phyloP scores from a whole-genome alignment of 2,113 vertebrate species.

The Gallinago media region DNA sequence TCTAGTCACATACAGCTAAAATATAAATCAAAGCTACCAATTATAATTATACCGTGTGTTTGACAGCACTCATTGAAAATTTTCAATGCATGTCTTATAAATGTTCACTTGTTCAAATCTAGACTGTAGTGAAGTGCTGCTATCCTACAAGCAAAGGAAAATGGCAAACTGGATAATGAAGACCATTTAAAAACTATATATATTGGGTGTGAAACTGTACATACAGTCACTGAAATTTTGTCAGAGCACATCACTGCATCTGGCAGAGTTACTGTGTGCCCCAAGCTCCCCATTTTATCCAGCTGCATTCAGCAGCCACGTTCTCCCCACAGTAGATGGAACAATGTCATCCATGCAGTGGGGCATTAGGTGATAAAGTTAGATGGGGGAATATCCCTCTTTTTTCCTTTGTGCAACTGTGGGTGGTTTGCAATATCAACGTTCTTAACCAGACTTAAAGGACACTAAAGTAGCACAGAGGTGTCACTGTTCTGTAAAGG shows the following conservation, averaged over 20 bases:
- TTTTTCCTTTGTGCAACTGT: not conserved
- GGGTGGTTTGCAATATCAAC: fast-evolving
- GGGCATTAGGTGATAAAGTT: not conserved
- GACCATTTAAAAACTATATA: not conserved
- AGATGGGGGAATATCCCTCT: not conserved
- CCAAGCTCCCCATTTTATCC: fast-evolving
- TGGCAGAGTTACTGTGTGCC: not conserved
- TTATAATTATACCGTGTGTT: not conserved
- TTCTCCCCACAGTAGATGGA: not conserved
- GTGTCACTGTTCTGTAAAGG: not conserved
- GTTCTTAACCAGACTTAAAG: not conserved
- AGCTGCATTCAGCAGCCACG: not conserved
- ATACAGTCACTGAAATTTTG: not conserved
- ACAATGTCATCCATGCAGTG: not conserved
- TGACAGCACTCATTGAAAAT: not conserved
- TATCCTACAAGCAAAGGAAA: not conserved
- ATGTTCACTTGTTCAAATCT: not conserved
- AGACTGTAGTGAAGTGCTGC: not conserved
- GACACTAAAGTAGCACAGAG: not conserved
- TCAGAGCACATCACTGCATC: fast-evolving
- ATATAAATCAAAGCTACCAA: not conserved
- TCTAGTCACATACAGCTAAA: not conserved
- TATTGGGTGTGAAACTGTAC: not conserved
- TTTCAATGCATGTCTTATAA: not conserved
- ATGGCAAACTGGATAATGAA: not conserved